Base-by-base conservation (phyloP, 2,888 invertebrate species). In the Psococerastis gibbosa region DNA sequence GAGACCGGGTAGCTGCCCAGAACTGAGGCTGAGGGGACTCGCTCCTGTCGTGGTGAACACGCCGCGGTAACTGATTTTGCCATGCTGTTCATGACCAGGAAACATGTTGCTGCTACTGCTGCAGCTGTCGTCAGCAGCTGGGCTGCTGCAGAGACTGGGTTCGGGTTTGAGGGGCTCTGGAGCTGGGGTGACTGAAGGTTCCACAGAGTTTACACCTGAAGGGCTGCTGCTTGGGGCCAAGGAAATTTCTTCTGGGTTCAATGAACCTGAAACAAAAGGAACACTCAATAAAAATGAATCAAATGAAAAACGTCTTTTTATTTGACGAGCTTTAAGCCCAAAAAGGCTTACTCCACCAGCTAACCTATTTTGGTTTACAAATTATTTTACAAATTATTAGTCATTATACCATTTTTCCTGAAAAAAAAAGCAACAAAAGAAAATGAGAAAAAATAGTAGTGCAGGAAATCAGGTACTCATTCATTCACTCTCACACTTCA, bases 191-290 rank as follows among this genome's bases (percentile, higher is more conserved):
- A 48, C 27, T 60, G 58, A 32, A 58, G 57, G 35, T 57, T 57
- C 43, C 57, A 56, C 41, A 57, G 56, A 45, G 55, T 52, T 44
- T 31, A 22, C 33, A 43, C 27, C 35, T 34, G 42, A 41, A 31
- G 23, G 42, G 38, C 38, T 33, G 11, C 42, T 56, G 16, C 59
- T 55, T 45, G 60, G 60, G 42, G 75, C 75, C 57, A 82, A 63
- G 27, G 81, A 78, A 47, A 83, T 61, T 59, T 83, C 82, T 61
- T 82, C 82, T 54, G 80, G 77, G 56, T 80, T 76, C 60, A 83
- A 67, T 54, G 79, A 75, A 67, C 83, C 83, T 83, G 69, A 31
- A 27, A 27, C 27, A 27, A 27, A 11, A 27, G 11, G 11, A 27
- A 27, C 8, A 27, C 8, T 9, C 27, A 11, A 27, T 27, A 9